These are phyloP conservation scores for Melanerpes formicivorus DNA, from an alignment of 2,113 vertebrate genomes.

Conservation along the genomic window DNA sequence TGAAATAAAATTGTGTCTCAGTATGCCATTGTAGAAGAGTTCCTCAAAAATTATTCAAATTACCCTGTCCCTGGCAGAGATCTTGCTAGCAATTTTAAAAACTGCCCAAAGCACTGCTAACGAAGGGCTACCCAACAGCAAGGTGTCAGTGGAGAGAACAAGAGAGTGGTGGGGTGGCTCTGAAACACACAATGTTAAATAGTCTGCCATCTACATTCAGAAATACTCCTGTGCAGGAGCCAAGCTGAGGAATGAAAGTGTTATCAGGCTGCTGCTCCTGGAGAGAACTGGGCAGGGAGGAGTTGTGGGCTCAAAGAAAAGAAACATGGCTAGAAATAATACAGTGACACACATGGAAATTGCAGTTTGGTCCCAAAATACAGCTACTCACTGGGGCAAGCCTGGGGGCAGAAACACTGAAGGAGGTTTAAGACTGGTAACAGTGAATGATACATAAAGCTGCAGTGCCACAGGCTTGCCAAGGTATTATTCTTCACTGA, in stretches of 20 bases:
- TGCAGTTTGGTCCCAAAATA: background rate
- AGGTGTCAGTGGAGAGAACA: background rate
- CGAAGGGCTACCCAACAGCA: background rate
- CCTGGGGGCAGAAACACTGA: background rate
- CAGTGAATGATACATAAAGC: background rate
- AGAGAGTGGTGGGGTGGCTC: fast-evolving
- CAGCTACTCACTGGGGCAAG: background rate
- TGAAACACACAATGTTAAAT: background rate
- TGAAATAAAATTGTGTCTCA: conserved; percentile 8
- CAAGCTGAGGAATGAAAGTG: background rate
- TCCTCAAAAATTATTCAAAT: conserved; percentile 1
- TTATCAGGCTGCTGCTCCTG: background rate
- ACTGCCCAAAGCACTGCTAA: background rate
- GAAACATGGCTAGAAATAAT: background rate
- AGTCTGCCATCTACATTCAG: background rate
- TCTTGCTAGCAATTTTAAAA: background rate
- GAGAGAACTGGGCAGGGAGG: background rate
- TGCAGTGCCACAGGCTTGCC: background rate
- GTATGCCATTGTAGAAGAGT: background rate
- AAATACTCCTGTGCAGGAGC: background rate
- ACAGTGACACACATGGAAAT: background rate
- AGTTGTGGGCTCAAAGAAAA: background rate
- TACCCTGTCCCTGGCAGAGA: background rate
- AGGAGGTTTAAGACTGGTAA: background rate
- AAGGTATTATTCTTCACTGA: background rate